Evolutionary conservation across 2,888 invertebrate genomes (phyloP).

Genomic region (Mallateleia sp.): DNA sequence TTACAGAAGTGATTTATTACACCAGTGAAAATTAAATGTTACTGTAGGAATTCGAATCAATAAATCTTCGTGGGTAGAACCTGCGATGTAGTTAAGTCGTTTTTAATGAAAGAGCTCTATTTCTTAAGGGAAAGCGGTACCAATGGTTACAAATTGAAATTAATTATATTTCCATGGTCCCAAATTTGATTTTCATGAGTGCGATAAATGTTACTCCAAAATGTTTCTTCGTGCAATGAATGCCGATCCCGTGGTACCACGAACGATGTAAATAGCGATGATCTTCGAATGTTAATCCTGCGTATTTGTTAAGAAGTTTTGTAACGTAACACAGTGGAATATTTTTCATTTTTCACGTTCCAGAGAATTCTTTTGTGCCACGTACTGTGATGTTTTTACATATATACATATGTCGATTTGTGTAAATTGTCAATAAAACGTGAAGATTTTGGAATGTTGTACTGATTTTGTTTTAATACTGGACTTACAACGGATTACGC

Average conservation of each 20-base stretch:
- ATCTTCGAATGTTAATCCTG: constrained; percentile 78
- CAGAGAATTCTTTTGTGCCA: constrained; percentile 69
- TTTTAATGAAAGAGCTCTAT: too few species aligned
- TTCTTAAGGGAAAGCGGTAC: too few species aligned
- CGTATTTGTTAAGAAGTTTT: constrained; percentile 78
- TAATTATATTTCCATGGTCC: too few species aligned
- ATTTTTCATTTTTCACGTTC: constrained; percentile 40
- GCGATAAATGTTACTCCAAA: too few species aligned
- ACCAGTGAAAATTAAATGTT: too few species aligned
- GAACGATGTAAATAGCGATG: constrained; percentile 87
- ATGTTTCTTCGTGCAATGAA: too few species aligned
- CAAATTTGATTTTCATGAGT: too few species aligned
- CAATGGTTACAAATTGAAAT: too few species aligned
- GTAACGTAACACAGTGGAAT: constrained; percentile 37
- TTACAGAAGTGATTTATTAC: too few species aligned
- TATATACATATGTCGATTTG: constrained; percentile 56
- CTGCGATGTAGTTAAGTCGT: too few species aligned
- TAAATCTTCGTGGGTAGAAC: too few species aligned
- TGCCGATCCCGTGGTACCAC: constrained; percentile 24
- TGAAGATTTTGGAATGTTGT: constrained; percentile 60
- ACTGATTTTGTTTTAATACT: constrained; percentile 34
- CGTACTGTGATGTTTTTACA: constrained; percentile 47
- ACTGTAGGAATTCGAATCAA: too few species aligned
- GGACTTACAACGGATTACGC: constrained; percentile 40
- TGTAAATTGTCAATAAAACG: constrained; percentile 73